These are phyloP conservation scores for Conistra vaccinii DNA, from an alignment of 2,888 invertebrate genomes.

Conservation along the genomic window DNA sequence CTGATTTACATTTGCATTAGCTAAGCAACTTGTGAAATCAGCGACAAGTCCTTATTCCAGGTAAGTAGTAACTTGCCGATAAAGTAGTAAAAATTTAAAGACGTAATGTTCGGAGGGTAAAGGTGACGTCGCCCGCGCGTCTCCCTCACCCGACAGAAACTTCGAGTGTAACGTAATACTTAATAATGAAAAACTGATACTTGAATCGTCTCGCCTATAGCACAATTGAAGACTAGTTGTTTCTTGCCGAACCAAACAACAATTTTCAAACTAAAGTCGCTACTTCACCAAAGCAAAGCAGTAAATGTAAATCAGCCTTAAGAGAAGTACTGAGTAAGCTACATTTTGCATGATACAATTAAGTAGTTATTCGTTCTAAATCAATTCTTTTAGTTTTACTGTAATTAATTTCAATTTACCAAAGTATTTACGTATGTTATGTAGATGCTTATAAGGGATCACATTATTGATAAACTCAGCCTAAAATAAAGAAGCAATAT, in stretches of 20 bases:
- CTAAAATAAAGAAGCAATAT: constrained; percentile 47
- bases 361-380: constrained; percentile 70
- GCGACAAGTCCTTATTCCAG: not conserved
- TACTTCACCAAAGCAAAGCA: not conserved
- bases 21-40: not conserved
- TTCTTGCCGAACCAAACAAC: not conserved
- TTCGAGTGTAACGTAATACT: not conserved
- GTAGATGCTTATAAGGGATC: constrained; percentile 63
- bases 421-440: constrained; percentile 81
- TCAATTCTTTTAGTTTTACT: constrained; percentile 76
- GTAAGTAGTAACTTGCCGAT: not conserved
- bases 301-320: constrained; percentile 15
- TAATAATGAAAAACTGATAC: not conserved
- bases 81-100: not conserved
- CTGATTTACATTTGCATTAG: constrained; percentile 11
- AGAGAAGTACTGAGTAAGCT: constrained; percentile 63
- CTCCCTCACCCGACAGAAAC: not conserved
- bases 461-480: constrained; percentile 38
- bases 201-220: not conserved
- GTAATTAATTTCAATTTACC: constrained; percentile 86
- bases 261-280: not conserved
- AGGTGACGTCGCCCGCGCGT: not conserved
- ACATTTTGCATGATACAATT: constrained; percentile 50
- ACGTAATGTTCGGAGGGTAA: not conserved
- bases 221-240: not conserved